A percentile compares a stretch with the other conserved stretches of the same genome.
Evolutionary conservation across 2,113 vertebrate genomes (phyloP).

Genomic region (Notarius lentiginosus): DNA sequence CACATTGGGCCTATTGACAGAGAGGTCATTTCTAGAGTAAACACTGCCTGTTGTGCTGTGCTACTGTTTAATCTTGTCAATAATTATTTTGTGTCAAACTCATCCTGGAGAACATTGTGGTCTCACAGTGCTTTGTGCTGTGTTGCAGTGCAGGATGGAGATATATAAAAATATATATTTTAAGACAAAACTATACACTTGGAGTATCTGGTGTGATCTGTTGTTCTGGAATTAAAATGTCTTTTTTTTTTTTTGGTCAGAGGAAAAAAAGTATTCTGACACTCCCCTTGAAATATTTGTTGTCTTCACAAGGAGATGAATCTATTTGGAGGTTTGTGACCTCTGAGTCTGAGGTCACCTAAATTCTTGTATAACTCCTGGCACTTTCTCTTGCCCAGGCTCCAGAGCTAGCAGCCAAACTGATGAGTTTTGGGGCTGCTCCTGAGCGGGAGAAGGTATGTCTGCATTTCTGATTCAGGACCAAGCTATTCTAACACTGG

Average conservation of each 20-base stretch:
- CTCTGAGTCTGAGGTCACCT: conserved; percentile 52
- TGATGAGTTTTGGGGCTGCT: conserved; percentile 69
- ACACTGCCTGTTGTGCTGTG: not conserved
- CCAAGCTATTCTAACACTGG: conserved; percentile 21
- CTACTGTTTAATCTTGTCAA: not conserved
- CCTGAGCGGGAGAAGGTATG: conserved; percentile 71
- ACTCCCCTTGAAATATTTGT: not conserved
- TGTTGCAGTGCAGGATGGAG: not conserved
- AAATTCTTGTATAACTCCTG: conserved; percentile 65
- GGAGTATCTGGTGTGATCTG: too few species aligned
- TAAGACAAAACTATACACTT: not conserved
- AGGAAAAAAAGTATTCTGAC: not conserved
- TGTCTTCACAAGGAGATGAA: not conserved
- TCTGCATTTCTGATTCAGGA: conserved; percentile 52
- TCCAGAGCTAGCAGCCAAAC: conserved; percentile 74
- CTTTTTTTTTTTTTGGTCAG: not conserved
- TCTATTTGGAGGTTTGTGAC: conserved; percentile 60
- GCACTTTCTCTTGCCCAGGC: conserved; percentile 70
- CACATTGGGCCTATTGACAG: not conserved
- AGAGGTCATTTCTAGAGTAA: not conserved
- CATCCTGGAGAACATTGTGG: not conserved
- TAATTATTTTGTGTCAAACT: not conserved
- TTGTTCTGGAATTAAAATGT: not conserved
- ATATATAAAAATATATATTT: too few species aligned
- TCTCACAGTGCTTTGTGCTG: not conserved